Evolutionary conservation across 2,797 vertebrate species (phyloP), one percentile per base, ranked within the genome.

Genomic region (Characodon lateralis): DNA sequence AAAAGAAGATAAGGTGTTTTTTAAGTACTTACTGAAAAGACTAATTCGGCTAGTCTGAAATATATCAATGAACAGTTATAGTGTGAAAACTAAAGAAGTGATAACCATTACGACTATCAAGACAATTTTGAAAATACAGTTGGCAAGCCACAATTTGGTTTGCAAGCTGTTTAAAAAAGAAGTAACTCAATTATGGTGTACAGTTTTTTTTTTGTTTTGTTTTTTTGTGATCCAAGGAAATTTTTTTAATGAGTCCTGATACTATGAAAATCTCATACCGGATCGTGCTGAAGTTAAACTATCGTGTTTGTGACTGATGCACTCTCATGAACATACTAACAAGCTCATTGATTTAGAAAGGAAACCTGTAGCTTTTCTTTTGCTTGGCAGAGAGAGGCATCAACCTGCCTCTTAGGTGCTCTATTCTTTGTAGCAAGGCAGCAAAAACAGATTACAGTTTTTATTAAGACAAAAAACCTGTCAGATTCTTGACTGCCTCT

Each of bases 361-460:
- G 50, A 51, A 73, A n/a, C 31, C 65, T 72, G 10, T 5, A 58
- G 66, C 65, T 74, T 76, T 22, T 48, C 13, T 72, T 53, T 39
- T 77, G 65, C 70, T 81, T 87, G 41, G 35, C 73, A 61, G 69
- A 76, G 73, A 83, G 88, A 86, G 79, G 76, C 89, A 41, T 78
- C 59, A 80, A 85, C 76, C 72, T 73, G 69, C 83, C 78, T 83
- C 71, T 59, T 35, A 72, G 43, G 65, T 55, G 51, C 48, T 66
- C 72, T 71, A 73, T 74, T 83, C 79, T 90, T 71, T 87, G 70
- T 75, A 81, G 80, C 78, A 83, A 43, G 74, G 68, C 48, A 83
- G 55, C 63, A 80, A 69, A 89, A 88, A 85, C 85, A 90, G 89
- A 94, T 90, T 92, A 85, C 73, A 84, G 77, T 87, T 93, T 94